These are phyloP conservation scores for Coracopsis vasa DNA, from an alignment of 2,113 vertebrate genomes.

Conservation along the genomic window DNA sequence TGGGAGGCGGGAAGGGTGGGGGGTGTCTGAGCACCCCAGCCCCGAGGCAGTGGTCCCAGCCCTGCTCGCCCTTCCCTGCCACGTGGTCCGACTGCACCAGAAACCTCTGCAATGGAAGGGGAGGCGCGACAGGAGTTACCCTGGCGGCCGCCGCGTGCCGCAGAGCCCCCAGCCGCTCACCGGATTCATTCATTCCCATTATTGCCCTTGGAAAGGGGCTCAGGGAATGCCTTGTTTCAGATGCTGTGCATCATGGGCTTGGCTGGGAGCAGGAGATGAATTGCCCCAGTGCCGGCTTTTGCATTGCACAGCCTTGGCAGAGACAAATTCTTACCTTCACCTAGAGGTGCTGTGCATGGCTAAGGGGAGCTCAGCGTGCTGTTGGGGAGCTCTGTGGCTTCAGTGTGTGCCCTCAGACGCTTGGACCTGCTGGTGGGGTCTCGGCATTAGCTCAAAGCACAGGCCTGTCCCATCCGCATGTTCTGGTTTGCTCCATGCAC, in stretches of 20 bases:
- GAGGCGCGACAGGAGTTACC: conserved; percentile 10
- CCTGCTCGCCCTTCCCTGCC: background rate
- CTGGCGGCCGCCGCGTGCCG: background rate
- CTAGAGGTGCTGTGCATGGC: background rate
- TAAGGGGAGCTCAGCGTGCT: fast-evolving
- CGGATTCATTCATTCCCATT: background rate
- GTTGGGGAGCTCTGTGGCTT: background rate
- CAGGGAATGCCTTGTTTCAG: background rate
- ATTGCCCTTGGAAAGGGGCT: background rate
- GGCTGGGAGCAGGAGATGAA: background rate
- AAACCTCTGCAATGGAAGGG: conserved; percentile 52
- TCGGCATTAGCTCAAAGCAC: fast-evolving
- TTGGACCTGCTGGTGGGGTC: background rate
- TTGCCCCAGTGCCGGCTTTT: fast-evolving
- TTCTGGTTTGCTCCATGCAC: background rate
- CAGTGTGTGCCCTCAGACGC: background rate
- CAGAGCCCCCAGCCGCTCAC: background rate
- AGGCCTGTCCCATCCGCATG: fast-evolving
- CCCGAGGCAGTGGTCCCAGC: background rate
- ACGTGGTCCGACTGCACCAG: conserved; percentile 42
- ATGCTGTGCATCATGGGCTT: fast-evolving
- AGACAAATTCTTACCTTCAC: background rate
- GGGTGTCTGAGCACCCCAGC: background rate
- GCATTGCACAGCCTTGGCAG: background rate
- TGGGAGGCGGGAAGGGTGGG: background rate